These are phyloP conservation scores for Toxostoma redivivum DNA, from an alignment of 2,113 vertebrate species.

Conservation along the genomic window DNA sequence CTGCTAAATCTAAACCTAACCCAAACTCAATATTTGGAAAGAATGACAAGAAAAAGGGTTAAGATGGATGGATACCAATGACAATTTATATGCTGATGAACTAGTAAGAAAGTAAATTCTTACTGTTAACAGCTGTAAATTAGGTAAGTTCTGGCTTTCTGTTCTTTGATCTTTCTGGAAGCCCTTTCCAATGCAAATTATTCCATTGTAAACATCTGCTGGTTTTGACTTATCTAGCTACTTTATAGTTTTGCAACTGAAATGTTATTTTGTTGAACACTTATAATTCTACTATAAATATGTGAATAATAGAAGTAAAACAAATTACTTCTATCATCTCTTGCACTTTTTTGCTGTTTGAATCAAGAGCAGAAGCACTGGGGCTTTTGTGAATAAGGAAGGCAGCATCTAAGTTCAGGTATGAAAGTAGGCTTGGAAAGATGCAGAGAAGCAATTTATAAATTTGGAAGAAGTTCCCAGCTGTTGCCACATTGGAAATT, in stretches of 20 bases:
- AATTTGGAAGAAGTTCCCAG: neutral
- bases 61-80: neutral
- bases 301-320: neutral
- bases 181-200: neutral
- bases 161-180: neutral
- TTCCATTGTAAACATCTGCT: neutral
- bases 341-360: neutral
- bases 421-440: neutral
- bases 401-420: neutral
- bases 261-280: neutral
- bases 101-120: constrained; percentile 2
- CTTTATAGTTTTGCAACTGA: neutral
- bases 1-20: neutral
- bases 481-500: neutral
- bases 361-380: neutral
- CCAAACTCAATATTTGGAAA: neutral
- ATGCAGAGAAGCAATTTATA: neutral
- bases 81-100: neutral
- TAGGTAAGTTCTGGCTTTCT: neutral
- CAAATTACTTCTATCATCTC: neutral
- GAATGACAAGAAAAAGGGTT: neutral
- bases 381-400: neutral
- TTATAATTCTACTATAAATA: neutral
- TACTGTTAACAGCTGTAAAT: neutral
- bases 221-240: neutral